Percentiles rank a stretch among this genome's conserved stretches.
Evolutionary conservation across 2,888 invertebrate species (phyloP).

Genomic region (Synanthedon andrenaeformis): DNA sequence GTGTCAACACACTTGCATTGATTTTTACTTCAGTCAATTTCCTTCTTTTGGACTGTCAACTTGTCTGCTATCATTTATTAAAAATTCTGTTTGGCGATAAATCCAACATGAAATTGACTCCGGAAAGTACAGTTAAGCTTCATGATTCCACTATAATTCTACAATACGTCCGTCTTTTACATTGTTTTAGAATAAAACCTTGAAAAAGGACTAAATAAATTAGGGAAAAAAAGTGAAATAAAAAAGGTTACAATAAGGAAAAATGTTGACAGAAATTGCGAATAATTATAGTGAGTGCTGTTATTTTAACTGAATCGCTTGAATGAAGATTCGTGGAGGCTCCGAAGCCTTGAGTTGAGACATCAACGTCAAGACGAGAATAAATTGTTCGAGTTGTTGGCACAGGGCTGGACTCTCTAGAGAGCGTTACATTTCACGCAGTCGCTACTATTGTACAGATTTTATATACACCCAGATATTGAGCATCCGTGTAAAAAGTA

Average conservation of each 20-base stretch:
- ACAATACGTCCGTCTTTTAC: no score
- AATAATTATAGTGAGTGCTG: background rate
- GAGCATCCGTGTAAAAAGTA: no score
- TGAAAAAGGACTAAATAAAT: background rate
- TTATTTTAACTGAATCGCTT: background rate
- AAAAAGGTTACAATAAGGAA: background rate
- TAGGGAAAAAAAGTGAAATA: background rate
- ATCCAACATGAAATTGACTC: no score
- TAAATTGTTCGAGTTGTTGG: slow-evolving; percentile 13
- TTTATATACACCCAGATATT: background rate
- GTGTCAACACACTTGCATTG: no score
- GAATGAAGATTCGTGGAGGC: background rate
- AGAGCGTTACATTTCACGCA: background rate
- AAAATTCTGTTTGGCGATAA: no score
- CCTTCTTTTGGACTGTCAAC: no score
- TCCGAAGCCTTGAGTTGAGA: slow-evolving; percentile 6
- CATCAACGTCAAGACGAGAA: slow-evolving; percentile 12
- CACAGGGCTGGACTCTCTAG: background rate
- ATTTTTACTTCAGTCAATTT: no score
- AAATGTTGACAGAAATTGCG: background rate
- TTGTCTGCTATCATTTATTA: no score
- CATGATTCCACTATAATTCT: no score
- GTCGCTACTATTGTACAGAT: background rate
- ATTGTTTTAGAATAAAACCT: no score
- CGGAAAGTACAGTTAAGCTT: no score